Evolutionary conservation across 2,797 vertebrate species (phyloP).

Genomic region (Scolopax rusticola): DNA sequence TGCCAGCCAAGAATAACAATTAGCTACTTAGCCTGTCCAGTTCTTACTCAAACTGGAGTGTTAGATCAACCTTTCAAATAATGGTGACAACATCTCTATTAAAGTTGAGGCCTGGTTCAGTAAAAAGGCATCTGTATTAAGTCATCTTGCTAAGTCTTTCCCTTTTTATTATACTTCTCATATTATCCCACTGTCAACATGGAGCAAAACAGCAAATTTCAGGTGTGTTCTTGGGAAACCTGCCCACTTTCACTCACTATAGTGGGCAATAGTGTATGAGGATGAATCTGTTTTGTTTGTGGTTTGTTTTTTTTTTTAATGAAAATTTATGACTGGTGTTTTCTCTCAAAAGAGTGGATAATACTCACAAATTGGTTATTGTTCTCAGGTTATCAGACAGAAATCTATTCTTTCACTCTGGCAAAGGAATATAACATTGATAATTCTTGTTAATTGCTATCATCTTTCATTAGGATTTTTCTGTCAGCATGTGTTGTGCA

Average conservation of each 20-base stretch:
- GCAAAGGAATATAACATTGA: not conserved
- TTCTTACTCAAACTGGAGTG: slow-evolving; percentile 13
- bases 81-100: slow-evolving; percentile 47
- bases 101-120: not conserved
- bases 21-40: slow-evolving; percentile 65
- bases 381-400: slow-evolving; percentile 13
- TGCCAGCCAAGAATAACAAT: slow-evolving; percentile 74
- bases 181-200: not conserved
- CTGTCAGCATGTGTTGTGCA: not conserved
- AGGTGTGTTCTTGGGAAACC: not conserved
- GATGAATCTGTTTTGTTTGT: not conserved
- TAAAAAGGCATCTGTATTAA: not conserved
- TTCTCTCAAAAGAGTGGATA: not conserved
- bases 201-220: not conserved
- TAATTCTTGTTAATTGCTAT: slow-evolving; percentile 46
- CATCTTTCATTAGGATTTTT: slow-evolving; percentile 28
- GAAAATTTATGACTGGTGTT: not conserved
- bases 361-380: not conserved
- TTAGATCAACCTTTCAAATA: slow-evolving; percentile 57
- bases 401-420: slow-evolving; percentile 29
- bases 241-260: slow-evolving; percentile 14
- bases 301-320: not conserved
- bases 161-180: not conserved
- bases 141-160: slow-evolving; percentile 5
- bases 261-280: not conserved